Base-by-base conservation (phyloP, 2,797 vertebrate species). In the Coregonus sp. region DNA sequence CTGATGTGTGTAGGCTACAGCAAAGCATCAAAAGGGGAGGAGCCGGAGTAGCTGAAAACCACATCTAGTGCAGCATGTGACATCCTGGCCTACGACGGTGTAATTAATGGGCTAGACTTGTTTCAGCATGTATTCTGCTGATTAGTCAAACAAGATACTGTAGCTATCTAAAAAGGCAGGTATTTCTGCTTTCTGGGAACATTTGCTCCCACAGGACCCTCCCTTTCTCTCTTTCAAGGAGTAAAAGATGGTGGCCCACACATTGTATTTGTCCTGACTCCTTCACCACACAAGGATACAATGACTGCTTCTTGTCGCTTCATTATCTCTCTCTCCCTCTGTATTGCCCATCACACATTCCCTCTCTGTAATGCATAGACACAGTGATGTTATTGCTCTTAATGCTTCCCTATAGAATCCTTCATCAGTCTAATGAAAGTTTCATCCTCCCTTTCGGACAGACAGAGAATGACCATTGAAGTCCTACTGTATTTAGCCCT, bases 51-150 rank as follows among this genome's bases (percentile, higher is more conserved):
- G 18, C 47, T 40, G 2, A 40, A 0, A 40, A 29, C 31, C 74
- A 29, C 29, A 16, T 65, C 70, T 61, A 35, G 40, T 75, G 35
- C 16, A 5, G 29, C 51, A 40, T 74, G 72, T 78, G 54, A 74
- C 56, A 73, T 9, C 16, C 14, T 33, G 63, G 35, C 61, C 56
- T n/a, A 70, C 37, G 61, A 61, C 47, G 11, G 18, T 31, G 31
- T 77, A 76, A 72, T 63, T 70, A 75, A 76, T 74, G 65, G 37
- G 5, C 40, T 65, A 16, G 29, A 73, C 16, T 65, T 71, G 51
- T 68, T 40, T 75, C 81, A 83, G 77, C 75, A 75, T 66, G 75
- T n/a, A 16, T 76, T 15, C 59, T 79, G 80, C 83, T 71, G 75
- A 80, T 50, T 72, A 70, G 15, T 18, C 1, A 18, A 68, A 68